These are phyloP conservation scores for Marcusenius ussheri DNA, from an alignment of 2,113 vertebrate species.

Conservation along the genomic window DNA sequence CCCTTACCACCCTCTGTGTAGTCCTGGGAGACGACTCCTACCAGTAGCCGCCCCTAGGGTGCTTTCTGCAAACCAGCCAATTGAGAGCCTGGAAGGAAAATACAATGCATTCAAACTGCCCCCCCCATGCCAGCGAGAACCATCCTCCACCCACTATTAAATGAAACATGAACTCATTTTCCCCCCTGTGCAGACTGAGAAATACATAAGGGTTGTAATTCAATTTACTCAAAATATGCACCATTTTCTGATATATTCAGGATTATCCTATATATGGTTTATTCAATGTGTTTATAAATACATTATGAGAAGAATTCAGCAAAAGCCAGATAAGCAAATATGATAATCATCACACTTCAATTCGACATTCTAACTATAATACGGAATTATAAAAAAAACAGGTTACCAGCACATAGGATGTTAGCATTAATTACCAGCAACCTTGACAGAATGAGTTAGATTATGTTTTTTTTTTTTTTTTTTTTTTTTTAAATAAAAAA, in stretches of 20 bases:
- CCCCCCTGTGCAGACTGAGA: neutral
- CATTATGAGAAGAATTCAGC: neutral
- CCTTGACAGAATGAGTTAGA: neutral
- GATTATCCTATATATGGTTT: neutral
- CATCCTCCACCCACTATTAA: neutral
- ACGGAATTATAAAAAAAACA: neutral
- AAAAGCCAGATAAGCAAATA: neutral
- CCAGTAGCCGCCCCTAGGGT: constrained; percentile 44
- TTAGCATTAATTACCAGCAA: neutral
- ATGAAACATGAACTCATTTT: neutral
- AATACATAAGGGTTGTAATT: neutral
- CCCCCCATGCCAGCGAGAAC: neutral
- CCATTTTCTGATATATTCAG: neutral
- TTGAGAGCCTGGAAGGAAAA: constrained; percentile 35
- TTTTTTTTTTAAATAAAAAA: neutral
- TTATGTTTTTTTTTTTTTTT: neutral
- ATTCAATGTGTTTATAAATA: neutral
- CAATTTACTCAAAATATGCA: neutral
- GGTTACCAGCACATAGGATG: neutral
- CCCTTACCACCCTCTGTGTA: constrained; percentile 16
- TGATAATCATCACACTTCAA: neutral
- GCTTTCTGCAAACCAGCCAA: constrained; percentile 37
- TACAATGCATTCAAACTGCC: constrained; percentile 16
- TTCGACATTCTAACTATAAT: neutral
- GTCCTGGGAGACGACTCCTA: constrained; percentile 40